A percentile compares a stretch with the other conserved stretches of the same genome.
phyloP scores from a whole-genome alignment of 2,888 invertebrate genomes.

The Epinotia brunnichana region DNA sequence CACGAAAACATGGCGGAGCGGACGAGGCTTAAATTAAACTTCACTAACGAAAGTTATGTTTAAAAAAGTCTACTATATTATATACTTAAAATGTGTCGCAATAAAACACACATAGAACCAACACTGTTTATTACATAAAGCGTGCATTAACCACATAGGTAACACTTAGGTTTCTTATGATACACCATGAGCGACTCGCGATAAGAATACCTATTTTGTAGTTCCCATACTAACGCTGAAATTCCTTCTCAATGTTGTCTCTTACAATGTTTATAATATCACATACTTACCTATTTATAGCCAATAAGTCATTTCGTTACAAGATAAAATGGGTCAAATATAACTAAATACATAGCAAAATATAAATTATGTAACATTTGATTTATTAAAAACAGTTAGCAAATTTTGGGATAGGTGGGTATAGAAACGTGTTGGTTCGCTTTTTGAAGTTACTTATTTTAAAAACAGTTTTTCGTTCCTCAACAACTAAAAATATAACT shows the following conservation, averaged over 20 bases:
- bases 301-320: background rate
- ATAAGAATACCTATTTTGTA: background rate
- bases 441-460: background rate
- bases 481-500: slow-evolving; percentile 11
- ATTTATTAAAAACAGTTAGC: background rate
- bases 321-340: background rate
- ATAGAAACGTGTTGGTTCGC: slow-evolving; percentile 3
- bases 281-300: background rate
- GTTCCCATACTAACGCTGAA: background rate
- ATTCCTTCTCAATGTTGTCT: background rate
- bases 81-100: background rate
- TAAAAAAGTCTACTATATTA: too few species aligned
- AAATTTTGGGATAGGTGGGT: background rate
- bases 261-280: background rate
- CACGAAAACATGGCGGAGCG: too few species aligned
- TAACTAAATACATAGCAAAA: background rate
- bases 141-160: background rate
- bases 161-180: background rate
- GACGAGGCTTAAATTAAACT: too few species aligned
- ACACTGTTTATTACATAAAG: slow-evolving; percentile 21
- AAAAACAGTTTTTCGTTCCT: background rate
- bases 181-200: background rate
- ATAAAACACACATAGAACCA: slow-evolving; percentile 11
- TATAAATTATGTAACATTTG: background rate
- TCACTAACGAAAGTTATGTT: too few species aligned